Conservation (phyloP, 2,113 vertebrate genomes). For the Chionis minor region DNA sequence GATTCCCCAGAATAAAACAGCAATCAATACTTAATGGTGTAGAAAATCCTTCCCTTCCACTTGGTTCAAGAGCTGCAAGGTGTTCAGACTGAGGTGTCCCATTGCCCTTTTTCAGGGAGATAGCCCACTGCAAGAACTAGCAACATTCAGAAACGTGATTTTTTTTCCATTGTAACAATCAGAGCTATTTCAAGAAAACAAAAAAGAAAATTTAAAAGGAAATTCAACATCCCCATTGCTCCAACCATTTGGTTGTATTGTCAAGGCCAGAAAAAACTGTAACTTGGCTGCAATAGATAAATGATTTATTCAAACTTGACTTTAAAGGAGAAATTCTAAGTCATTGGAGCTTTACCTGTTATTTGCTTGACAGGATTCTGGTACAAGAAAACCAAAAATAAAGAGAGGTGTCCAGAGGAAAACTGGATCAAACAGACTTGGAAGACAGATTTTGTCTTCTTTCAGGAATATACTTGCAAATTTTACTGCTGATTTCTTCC, state of each 20-base stretch:
- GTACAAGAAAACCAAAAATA: neutral
- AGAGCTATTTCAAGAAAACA: neutral
- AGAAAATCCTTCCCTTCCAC: neutral
- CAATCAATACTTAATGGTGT: neutral
- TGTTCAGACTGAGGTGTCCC: neutral
- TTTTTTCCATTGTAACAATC: neutral
- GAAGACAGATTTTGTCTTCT: neutral
- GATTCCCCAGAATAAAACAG: neutral
- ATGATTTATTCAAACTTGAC: neutral
- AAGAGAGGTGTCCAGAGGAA: neutral
- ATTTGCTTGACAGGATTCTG: neutral
- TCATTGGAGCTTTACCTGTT: neutral
- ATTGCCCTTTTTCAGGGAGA: neutral
- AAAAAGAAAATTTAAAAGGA: neutral
- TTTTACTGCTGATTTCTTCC: neutral
- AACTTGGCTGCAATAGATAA: neutral
- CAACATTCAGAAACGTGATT: neutral
- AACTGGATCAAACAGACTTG: neutral
- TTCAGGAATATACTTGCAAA: neutral
- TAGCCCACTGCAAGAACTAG: neutral
- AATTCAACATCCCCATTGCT: neutral
- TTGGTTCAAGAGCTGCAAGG: neutral
- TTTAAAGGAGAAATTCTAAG: neutral
- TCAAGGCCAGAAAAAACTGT: neutral
- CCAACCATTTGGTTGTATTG: neutral